These are phyloP conservation scores for Mycogona germanica DNA, from an alignment of 2,888 invertebrate species.

Conservation along the genomic window DNA sequence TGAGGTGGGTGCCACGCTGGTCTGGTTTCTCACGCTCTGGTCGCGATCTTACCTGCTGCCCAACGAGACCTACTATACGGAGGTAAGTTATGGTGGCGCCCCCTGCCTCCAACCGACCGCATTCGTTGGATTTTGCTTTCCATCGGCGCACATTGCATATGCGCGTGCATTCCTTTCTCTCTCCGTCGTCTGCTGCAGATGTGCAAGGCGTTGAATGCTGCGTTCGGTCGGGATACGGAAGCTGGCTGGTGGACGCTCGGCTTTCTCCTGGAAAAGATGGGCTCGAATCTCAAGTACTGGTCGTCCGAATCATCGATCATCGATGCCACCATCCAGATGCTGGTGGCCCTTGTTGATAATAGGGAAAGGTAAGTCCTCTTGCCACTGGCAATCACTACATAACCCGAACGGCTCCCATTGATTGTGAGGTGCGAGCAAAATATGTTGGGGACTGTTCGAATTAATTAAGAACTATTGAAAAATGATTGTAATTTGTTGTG, in stretches of 20 bases:
- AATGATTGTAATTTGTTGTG: no score
- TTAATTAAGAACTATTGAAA: no score
- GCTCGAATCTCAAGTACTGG: slow-evolving; percentile 48
- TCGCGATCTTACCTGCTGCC: slow-evolving; percentile 56
- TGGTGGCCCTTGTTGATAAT: slow-evolving; percentile 43
- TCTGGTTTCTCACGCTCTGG: slow-evolving; percentile 71
- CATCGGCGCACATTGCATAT: no score
- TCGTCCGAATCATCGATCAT: slow-evolving; percentile 48
- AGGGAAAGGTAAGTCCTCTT: slow-evolving; percentile 38
- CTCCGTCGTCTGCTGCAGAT: slow-evolving; percentile 36
- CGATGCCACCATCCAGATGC: slow-evolving; percentile 48
- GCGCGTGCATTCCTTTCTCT: slow-evolving; percentile 21
- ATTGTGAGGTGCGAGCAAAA: no score
- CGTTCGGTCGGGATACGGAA: slow-evolving; percentile 53
- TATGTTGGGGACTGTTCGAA: no score
- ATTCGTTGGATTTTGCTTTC: no score
- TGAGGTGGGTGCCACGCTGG: slow-evolving; percentile 58
- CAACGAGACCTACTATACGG: slow-evolving; percentile 44
- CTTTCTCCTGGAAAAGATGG: slow-evolving; percentile 51
- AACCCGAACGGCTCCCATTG: background rate
- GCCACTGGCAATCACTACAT: background rate
- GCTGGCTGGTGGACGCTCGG: slow-evolving; percentile 49
- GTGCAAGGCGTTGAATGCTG: slow-evolving; percentile 46
- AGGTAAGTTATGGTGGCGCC: no score
- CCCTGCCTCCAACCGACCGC: no score